A percentile compares a stretch with the other conserved stretches of the same genome.
These are phyloP conservation scores for Lysiphlebus fabarum DNA, from an alignment of 1,140 invertebrate species.

Conservation along the genomic window DNA sequence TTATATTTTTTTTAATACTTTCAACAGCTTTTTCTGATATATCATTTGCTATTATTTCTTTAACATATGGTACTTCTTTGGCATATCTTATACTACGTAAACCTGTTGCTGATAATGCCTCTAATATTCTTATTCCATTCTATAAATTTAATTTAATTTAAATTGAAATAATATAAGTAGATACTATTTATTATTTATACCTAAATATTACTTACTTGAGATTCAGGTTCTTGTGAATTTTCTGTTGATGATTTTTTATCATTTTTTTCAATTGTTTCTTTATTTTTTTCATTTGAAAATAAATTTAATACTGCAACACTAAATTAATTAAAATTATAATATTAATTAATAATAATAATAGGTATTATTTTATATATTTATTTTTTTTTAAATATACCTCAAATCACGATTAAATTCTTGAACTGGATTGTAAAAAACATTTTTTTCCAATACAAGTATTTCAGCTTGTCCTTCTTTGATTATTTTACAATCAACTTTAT, in stretches of 20 bases:
- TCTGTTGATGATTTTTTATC: constrained; percentile 12
- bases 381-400: constrained; percentile 59
- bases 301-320: constrained; percentile 52
- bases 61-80: constrained; percentile 82
- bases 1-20: constrained; percentile 80
- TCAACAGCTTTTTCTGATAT: constrained; percentile 83
- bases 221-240: neutral
- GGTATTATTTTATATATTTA: neutral
- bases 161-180: neutral
- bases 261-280: constrained; percentile 28
- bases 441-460: constrained; percentile 63
- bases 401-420: constrained; percentile 97
- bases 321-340: constrained; percentile 27
- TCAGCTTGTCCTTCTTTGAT: constrained; percentile 74
- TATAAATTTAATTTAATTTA: constrained; percentile 30
- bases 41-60: constrained; percentile 90
- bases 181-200: too few species aligned
- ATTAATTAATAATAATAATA: constrained; percentile 16
- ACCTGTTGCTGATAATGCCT: constrained; percentile 94
- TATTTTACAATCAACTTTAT: neutral
- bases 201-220: too few species aligned
- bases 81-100: constrained; percentile 94
- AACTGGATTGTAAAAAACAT: constrained; percentile 96
- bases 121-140: constrained; percentile 73
- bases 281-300: constrained; percentile 41